These are phyloP conservation scores for Pipra filicauda DNA, from an alignment of 2,113 vertebrate species.

Conservation along the genomic window DNA sequence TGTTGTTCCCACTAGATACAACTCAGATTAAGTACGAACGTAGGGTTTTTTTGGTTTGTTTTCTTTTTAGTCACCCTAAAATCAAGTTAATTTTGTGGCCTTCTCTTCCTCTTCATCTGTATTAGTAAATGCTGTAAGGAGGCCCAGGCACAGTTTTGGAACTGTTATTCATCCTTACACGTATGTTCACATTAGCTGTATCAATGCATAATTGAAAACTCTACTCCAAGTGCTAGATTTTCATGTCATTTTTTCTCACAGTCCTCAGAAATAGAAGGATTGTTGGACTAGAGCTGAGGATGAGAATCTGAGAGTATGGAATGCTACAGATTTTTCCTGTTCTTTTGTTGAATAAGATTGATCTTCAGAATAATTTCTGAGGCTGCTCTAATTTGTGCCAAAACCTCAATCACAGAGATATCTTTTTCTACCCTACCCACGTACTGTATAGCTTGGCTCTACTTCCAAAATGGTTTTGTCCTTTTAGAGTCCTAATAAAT, in stretches of 20 bases:
- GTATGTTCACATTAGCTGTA: background rate
- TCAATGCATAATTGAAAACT: background rate
- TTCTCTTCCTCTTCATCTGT: background rate
- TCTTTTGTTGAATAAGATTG: background rate
- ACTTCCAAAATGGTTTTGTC: background rate
- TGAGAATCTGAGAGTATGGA: background rate
- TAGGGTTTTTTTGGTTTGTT: background rate
- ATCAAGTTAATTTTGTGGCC: background rate
- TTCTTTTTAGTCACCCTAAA: background rate
- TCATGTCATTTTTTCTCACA: background rate
- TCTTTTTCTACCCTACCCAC: background rate
- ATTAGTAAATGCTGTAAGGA: background rate
- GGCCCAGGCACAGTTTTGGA: background rate
- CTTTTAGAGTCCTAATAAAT: background rate
- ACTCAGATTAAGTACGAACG: background rate
- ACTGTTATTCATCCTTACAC: background rate
- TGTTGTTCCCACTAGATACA: background rate
- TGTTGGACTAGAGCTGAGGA: background rate
- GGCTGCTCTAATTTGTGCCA: background rate
- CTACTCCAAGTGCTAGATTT: background rate
- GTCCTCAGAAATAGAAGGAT: background rate
- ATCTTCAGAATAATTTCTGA: background rate
- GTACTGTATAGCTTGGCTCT: background rate
- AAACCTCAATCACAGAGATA: background rate
- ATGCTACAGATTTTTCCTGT: background rate